phyloP scores from a whole-genome alignment of 2,113 vertebrate genomes.

The Sturnira hondurensis region DNA sequence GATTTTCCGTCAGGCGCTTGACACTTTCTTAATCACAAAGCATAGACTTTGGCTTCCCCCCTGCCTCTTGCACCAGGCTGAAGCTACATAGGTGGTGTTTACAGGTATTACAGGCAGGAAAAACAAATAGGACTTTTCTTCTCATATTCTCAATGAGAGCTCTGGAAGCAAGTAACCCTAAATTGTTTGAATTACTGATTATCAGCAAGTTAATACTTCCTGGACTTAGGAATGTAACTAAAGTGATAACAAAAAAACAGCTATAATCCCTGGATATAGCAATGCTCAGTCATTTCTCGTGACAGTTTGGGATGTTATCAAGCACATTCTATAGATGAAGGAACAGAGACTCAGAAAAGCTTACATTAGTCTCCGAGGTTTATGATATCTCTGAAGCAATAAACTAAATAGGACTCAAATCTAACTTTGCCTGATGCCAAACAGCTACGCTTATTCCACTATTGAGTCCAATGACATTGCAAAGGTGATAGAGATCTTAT shows the following conservation, averaged over 20 bases:
- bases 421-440: not conserved
- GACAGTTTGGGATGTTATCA: not conserved
- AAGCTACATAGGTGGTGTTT: not conserved
- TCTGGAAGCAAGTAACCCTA: not conserved
- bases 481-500: not conserved
- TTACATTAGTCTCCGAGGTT: not conserved
- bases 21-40: not conserved
- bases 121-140: not conserved
- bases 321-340: not conserved
- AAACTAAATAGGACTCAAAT: not conserved
- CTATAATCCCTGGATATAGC: not conserved
- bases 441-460: not conserved
- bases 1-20: not conserved
- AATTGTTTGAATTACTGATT: not conserved
- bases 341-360: not conserved
- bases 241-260: not conserved
- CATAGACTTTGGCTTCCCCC: not conserved
- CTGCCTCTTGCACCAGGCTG: not conserved
- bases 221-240: not conserved
- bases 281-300: not conserved
- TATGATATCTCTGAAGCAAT: accelerated
- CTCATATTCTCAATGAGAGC: not conserved
- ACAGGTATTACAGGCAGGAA: not conserved
- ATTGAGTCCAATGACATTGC: not conserved
- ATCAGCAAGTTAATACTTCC: not conserved